Percentiles rank a stretch among this genome's conserved stretches.
phyloP scores from a whole-genome alignment of 2,797 vertebrate species.

The Rhinoraja longicauda region DNA sequence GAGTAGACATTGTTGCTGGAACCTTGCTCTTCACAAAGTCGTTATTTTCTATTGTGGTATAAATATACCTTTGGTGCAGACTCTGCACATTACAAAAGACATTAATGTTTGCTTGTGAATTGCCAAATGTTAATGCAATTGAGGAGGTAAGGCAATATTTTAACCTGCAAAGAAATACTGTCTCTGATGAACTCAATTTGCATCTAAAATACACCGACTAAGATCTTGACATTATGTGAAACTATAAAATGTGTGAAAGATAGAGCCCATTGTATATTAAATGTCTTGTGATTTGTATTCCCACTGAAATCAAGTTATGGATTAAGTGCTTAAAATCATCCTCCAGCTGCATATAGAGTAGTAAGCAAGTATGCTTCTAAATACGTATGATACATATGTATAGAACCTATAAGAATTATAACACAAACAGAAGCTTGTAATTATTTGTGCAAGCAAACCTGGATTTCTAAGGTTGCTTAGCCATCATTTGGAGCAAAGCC shows the following conservation, averaged over 20 bases:
- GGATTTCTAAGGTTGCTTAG: not conserved
- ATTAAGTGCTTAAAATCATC: not conserved
- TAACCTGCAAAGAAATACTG: not conserved
- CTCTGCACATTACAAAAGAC: not conserved
- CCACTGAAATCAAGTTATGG: not conserved
- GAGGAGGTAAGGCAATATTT: not conserved
- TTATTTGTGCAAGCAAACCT: not conserved
- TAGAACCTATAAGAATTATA: not conserved
- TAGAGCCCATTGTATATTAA: not conserved
- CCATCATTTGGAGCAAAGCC: not conserved
- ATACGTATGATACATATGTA: not conserved
- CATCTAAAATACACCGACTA: not conserved
- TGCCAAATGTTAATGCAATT: not conserved
- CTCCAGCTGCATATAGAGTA: not conserved
- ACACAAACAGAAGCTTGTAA: not conserved
- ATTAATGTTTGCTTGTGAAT: not conserved
- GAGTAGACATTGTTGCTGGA: not conserved
- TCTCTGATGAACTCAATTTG: not conserved
- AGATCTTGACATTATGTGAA: not conserved
- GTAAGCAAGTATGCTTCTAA: not conserved
- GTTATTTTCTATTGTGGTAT: not conserved
- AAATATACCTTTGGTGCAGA: not conserved
- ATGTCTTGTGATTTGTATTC: not conserved
- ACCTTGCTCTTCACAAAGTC: not conserved
- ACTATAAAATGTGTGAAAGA: not conserved